Percentiles rank a stretch among this genome's conserved stretches.
phyloP scores from a whole-genome alignment of 2,797 vertebrate species.

The Sebastes vulpes region DNA sequence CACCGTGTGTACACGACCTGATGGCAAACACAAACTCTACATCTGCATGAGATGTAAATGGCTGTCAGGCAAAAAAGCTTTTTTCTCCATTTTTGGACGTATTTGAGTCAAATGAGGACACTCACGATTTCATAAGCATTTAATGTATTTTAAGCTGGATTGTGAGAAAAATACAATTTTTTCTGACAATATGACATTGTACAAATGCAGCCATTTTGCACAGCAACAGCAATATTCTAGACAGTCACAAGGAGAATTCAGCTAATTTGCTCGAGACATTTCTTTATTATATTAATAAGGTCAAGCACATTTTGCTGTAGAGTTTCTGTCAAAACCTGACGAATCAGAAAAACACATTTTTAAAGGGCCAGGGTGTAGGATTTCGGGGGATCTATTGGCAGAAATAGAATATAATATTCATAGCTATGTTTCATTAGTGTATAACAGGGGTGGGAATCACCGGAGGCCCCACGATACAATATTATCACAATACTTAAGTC shows the following conservation, averaged over 20 bases:
- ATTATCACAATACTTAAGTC: too few species aligned
- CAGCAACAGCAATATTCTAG: neutral
- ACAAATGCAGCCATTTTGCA: neutral
- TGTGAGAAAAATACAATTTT: neutral
- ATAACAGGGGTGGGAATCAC: too few species aligned
- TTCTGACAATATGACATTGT: neutral
- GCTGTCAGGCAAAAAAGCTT: neutral
- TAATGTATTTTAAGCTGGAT: neutral
- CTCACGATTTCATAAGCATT: neutral
- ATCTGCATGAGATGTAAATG: constrained; percentile 24
- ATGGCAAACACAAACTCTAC: constrained; percentile 30
- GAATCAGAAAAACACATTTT: neutral
- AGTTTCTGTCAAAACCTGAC: neutral
- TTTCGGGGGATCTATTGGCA: too few species aligned
- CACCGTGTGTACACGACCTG: constrained; percentile 39
- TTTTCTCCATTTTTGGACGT: constrained; percentile 7
- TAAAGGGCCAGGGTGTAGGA: neutral
- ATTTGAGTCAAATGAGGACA: neutral
- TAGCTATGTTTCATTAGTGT: too few species aligned
- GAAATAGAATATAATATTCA: accelerated
- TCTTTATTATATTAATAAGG: neutral
- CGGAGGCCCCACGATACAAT: too few species aligned
- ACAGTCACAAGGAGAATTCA: neutral
- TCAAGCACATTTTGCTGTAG: neutral
- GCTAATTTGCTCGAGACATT: neutral